Evolutionary conservation across 2,113 vertebrate species (phyloP).

Genomic region (Zosterops pallidus): DNA sequence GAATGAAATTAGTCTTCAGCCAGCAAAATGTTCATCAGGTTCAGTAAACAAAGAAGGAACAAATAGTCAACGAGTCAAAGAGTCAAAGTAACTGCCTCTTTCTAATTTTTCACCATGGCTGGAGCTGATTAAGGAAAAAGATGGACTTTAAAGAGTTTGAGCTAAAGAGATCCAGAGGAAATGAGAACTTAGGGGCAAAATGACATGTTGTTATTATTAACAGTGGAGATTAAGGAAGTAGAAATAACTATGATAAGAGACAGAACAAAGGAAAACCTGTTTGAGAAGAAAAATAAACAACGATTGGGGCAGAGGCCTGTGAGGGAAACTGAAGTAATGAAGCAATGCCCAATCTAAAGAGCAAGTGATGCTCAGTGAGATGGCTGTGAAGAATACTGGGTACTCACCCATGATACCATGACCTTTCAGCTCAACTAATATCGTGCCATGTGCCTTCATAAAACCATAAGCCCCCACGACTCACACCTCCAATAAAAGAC

Average conservation of each 20-base stretch:
- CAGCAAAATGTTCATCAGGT: not conserved
- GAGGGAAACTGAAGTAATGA: not conserved
- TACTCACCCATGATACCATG: not conserved
- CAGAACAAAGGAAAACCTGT: not conserved
- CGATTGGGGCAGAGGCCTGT: not conserved
- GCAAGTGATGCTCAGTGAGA: not conserved
- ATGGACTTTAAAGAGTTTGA: not conserved
- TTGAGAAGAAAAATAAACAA: not conserved
- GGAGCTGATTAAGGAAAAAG: not conserved
- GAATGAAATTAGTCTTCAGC: not conserved
- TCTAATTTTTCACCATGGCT: not conserved
- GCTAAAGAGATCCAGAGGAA: not conserved
- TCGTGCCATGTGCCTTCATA: not conserved
- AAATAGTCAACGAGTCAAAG: not conserved
- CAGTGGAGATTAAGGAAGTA: not conserved
- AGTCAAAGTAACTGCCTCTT: not conserved
- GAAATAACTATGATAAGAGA: not conserved
- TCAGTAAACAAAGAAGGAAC: not conserved
- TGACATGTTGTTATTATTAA: not conserved
- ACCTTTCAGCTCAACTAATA: not conserved
- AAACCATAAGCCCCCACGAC: accelerated
- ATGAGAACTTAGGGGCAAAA: not conserved
- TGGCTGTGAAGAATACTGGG: not conserved
- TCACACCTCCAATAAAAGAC: not conserved
- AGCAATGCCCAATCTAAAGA: not conserved